Evolutionary conservation across 2,888 invertebrate species (phyloP), one percentile per base, ranked within the genome.

Genomic region (Pharmacophagus antenor): DNA sequence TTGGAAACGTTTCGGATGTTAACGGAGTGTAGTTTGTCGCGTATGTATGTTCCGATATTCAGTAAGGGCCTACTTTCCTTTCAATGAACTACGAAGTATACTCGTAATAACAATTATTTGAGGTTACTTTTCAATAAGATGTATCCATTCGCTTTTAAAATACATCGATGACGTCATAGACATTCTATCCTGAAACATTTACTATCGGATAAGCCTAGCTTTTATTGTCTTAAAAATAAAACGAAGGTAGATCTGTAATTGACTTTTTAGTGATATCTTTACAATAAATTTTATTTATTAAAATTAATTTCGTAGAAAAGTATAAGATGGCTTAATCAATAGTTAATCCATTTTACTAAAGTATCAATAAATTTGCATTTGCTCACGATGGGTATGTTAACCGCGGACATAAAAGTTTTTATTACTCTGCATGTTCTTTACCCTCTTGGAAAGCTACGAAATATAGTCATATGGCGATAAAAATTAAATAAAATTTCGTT

Each of bases 341-440:
- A 41, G 42, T 53, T 42, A 53, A 44, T 18, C 42, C 53, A 44
- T 53, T 46, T 54, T 21, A 42, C 27, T 46, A 25, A 46, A 27
- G 27, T 46, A 47, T 23, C 44, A 25, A n/a, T 55, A 55, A 54
- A 47, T 55, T 55, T 41, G 49, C 42, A 50, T 25, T 25, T 41
- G 49, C 42, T 56, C 25, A 31, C 49, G 41, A 49, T 56, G 25
- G 42, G 49, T 27, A 56, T 49, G 22, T 41, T 42, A 17, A 17
- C 23, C 20, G 25, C 25, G 25, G 25, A 41, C 49, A 49, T 56
- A 49, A 56, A 47, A 49, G 17, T 42, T 41, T 56, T 50, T 56
- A 56, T 56, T 41, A 49, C 49, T 49, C 56, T 20, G 23, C 49
- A 20, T 49, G 56, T 48, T 56, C 49, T 49, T 56, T 25, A 21